Base-by-base conservation (phyloP, 2,113 vertebrate species). In the Camelus bactrianus region DNA sequence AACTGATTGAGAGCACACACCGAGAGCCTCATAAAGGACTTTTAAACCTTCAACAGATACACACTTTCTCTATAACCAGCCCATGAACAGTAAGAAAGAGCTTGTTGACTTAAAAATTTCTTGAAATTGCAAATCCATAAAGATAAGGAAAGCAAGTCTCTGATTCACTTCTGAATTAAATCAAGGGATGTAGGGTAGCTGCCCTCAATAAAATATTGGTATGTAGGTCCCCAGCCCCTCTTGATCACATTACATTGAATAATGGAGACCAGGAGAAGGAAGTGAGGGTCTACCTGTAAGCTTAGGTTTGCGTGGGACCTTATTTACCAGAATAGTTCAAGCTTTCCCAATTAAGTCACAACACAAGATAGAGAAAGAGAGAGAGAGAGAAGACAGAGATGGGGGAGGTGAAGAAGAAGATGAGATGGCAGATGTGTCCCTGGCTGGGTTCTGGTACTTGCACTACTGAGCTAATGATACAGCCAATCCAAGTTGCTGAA, bases 291-390 rank as follows among this genome's bases (percentile, higher is more conserved):
- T 88, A 30, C 65, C 58, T 97, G 76, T 65, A 96, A 79, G n/a
- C 93, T 83, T 1, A 15, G 32, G 64, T 60, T 69, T 97, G 80
- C 42, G 6, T 95, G 88, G 17, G 97, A 96, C 42, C 62, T 89
- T 89, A 82, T 89, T 98, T 97, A 69, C 56, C 75, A 38, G 96
- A 93, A 87, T 98, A 81, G 46, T 81, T 97, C 87, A 96, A 84
- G 76, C 28, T 96, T 91, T 97, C 85, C 77, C 95, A 97, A 64
- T 95, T 96, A 96, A 95, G 97, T 97, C 76, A 93, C 42, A 84
- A 90, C 13, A 81, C 35, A 86, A 38, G 8, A 42, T 5, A 38
- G 42, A 28, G 69, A 84, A n/a, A 69, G 8, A 77, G 16, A 35
- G 32, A 54, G 12, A 48, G 38, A 60, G 42, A 65, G 14, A 28